Evolutionary conservation across 2,888 invertebrate species (phyloP).

Genomic region (Adelphocoris suturalis): DNA sequence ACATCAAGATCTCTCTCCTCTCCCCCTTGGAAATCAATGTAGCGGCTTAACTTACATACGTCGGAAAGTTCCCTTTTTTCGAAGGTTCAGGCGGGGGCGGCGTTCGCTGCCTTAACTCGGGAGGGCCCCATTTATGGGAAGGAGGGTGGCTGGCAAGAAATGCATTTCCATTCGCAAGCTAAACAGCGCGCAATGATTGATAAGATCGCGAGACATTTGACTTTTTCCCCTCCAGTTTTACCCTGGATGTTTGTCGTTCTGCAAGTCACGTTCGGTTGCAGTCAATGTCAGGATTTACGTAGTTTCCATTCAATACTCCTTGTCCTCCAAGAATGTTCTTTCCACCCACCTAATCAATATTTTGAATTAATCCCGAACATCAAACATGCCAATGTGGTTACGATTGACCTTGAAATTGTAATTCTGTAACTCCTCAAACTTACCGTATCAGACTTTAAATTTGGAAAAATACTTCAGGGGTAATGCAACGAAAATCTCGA

Average conservation of each 20-base stretch:
- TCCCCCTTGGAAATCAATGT: constrained; percentile 51
- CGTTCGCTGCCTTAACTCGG: constrained; percentile 2
- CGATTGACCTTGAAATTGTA: too few species aligned
- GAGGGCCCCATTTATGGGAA: constrained; percentile 44
- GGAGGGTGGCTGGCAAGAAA: constrained; percentile 44
- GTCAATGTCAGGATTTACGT: background rate
- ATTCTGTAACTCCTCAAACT: too few species aligned
- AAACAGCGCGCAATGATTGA: constrained; percentile 65
- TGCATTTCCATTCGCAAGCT: constrained; percentile 62
- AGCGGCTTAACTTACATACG: constrained; percentile 59
- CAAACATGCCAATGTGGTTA: too few species aligned
- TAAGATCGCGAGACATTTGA: constrained; percentile 54
- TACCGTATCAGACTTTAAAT: too few species aligned
- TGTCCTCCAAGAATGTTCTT: background rate
- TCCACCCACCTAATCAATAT: too few species aligned
- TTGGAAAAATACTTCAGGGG: too few species aligned
- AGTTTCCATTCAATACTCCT: background rate
- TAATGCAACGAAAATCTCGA: too few species aligned
- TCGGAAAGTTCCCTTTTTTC: background rate
- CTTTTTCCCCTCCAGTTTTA: background rate
- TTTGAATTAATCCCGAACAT: too few species aligned
- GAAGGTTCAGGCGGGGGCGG: background rate
- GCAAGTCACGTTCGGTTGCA: constrained; percentile 9
- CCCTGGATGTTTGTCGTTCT: background rate
- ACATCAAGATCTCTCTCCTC: constrained; percentile 35